Percentiles rank a stretch among this genome's conserved stretches.
These are phyloP conservation scores for Desoria tigrina DNA, from an alignment of 2,888 invertebrate genomes.

Conservation along the genomic window DNA sequence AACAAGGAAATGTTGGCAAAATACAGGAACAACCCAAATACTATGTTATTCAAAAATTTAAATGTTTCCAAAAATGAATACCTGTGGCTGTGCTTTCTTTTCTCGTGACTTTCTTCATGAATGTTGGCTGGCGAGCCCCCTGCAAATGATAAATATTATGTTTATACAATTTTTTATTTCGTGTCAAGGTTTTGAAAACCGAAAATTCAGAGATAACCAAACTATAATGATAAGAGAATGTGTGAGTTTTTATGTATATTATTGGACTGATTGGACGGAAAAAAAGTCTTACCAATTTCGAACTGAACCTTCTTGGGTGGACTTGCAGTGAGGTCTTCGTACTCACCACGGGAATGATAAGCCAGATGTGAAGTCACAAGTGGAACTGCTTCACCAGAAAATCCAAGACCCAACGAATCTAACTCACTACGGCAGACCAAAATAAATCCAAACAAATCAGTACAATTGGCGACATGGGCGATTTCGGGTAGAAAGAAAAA, in stretches of 20 bases:
- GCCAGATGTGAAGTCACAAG: slow-evolving; percentile 24
- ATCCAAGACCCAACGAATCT: background rate
- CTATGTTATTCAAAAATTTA: too few relatives aligned
- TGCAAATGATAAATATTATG: slow-evolving; percentile 16
- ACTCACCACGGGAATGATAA: background rate
- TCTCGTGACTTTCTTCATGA: slow-evolving; percentile 29
- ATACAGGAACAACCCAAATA: too few relatives aligned
- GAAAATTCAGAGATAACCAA: too few relatives aligned
- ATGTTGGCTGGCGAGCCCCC: slow-evolving; percentile 17
- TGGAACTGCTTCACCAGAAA: slow-evolving; percentile 8
- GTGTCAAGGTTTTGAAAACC: background rate
- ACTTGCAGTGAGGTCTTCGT: slow-evolving; percentile 19
- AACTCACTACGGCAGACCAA: slow-evolving; percentile 5
- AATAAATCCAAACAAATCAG: background rate
- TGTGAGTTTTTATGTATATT: too few relatives aligned
- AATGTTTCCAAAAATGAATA: slow-evolving; percentile 12
- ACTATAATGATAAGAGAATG: too few relatives aligned
- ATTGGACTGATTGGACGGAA: too few relatives aligned
- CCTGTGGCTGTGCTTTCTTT: slow-evolving; percentile 29
- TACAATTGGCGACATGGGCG: background rate
- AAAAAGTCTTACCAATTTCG: slow-evolving; percentile 52
- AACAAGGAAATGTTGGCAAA: too few relatives aligned
- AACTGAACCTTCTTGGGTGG: slow-evolving; percentile 54
- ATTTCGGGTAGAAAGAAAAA: background rate
- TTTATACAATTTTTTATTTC: background rate